Base-by-base conservation (phyloP, 2,888 invertebrate genomes). In the Calameuta pallipes region DNA sequence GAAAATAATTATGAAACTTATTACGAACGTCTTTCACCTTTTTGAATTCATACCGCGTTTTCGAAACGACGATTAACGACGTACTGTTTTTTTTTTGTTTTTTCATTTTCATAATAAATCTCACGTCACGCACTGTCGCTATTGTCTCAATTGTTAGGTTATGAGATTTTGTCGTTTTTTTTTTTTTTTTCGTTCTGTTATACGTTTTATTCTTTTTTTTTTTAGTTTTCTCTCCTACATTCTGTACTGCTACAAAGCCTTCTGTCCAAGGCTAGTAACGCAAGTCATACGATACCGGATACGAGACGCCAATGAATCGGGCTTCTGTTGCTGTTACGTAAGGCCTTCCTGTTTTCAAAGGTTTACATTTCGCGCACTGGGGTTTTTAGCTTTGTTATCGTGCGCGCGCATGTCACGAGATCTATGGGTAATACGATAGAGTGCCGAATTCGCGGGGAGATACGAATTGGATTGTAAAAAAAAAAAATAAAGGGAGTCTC, bases 311-410 rank as follows among this genome's bases (percentile, higher is more conserved):
- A 80, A 80, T 81, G 78, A 82, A 81, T 81, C 78, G 80, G 37
- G 76, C 71, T 77, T 82, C 82, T 81, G 78, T 82, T 77, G 69
- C 41, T 33, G 76, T 82, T 81, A 78, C 82, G 78, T 78, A 82
- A 82, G 36, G 76, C 73, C 80, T 76, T 73, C 75, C 75, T 78
- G 73, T 78, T 80, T 78, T 76, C 33, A 73, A 68, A 56, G 68
- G 69, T 36, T 30, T 73, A 35, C 41, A 33, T 69, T 56, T 73
- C 73, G 74, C 36, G 33, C 69, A 73, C 73, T 74, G 68, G 31
- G 31, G 6, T 9, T 56, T 56, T 23, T 9, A 9, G 9, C 56
- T 56, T 56, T 0, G 0, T 15, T 56, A 56, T 9, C 23, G 23
- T 56, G 56, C 56, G 56, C 56, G 56, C 23, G 56, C 56, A 56